Conservation (phyloP, 1,140 invertebrate genomes). For the Pogonus chalceus region DNA sequence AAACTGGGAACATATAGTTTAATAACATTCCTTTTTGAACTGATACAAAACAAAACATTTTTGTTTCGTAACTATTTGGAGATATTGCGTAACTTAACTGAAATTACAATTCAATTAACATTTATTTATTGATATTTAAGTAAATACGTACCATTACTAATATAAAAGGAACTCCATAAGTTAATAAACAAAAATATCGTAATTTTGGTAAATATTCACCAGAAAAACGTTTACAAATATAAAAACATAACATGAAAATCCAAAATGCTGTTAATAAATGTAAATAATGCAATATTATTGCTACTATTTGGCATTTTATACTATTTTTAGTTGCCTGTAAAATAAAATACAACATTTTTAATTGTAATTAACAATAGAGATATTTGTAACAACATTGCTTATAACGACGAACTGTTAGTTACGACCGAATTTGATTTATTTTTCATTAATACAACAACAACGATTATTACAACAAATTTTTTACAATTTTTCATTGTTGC, state of each 20-base stretch:
- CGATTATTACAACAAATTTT: no score
- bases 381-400: no score
- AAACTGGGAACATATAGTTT: slow-evolving; percentile 59
- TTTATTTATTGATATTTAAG: slow-evolving; percentile 6
- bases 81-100: slow-evolving; percentile 50
- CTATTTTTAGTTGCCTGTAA: slow-evolving; percentile 47
- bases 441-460: no score
- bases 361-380: no score
- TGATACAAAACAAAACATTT: slow-evolving; percentile 62
- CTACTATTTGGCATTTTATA: slow-evolving; percentile 49
- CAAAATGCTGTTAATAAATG: slow-evolving; percentile 55
- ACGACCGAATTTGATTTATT: no score
- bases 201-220: slow-evolving; percentile 29
- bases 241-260: slow-evolving; percentile 45
- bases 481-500: no score
- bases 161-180: slow-evolving; percentile 44
- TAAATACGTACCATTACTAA: slow-evolving; percentile 41
- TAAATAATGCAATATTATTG: slow-evolving; percentile 54
- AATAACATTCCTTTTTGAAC: slow-evolving; percentile 60
- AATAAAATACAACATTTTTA: slow-evolving; percentile 13
- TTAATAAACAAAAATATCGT: slow-evolving; percentile 40
- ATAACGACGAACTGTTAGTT: no score
- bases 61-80: slow-evolving; percentile 55
- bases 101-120: slow-evolving; percentile 23
- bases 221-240: slow-evolving; percentile 34